Base-by-base conservation (phyloP, 2,113 vertebrate species). In the Gracilinanus agilis region DNA sequence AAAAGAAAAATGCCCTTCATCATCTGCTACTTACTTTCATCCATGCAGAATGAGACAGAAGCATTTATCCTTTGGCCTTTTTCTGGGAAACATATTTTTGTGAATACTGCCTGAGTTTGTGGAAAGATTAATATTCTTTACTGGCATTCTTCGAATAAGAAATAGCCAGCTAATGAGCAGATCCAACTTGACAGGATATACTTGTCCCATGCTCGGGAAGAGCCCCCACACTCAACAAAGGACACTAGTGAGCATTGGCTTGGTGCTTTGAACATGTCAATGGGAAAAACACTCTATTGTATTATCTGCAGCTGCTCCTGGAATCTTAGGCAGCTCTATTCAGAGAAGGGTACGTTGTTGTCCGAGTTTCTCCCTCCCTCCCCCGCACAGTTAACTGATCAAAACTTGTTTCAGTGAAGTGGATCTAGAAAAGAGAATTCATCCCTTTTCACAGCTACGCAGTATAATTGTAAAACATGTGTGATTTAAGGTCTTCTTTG, bases 81-180 rank as follows among this genome's bases (percentile, higher is more conserved):
- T n/a, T 25, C 88, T 67, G 25, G 1, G 29, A 53, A 54, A 89
- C 4, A 1, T n/a, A 4, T 54, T 55, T 27, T 0, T 2, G 0
- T 29, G 56, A 44, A 0, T 4, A 34, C 2, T 5, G 88, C 9
- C 13, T 34, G 44, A 23, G 53, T 13, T 27, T 5, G 29, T n/a
- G 3, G 16, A 54, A 12, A 21, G 44, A 92, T 53, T 44, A 44
- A 19, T 27, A 6, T 55, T 55, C 83, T 9, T 29, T 13, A 0
- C 0, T 24, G 23, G 3, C 0, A 0, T 40, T 53, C 4, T 4
- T 56, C n/a, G 44, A 44, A 21, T 4, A 19, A n/a, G 54, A 92
- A 53, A 67, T 92, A 54, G 44, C 27, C n/a, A n/a, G 54, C 88
- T 40, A 27, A 19, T 7, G 83, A 90, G 53, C 83, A 92, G 53